Percentiles rank a stretch among this genome's conserved stretches.
phyloP scores from a whole-genome alignment of 2,888 invertebrate species.

The Silvanus unidentatus region DNA sequence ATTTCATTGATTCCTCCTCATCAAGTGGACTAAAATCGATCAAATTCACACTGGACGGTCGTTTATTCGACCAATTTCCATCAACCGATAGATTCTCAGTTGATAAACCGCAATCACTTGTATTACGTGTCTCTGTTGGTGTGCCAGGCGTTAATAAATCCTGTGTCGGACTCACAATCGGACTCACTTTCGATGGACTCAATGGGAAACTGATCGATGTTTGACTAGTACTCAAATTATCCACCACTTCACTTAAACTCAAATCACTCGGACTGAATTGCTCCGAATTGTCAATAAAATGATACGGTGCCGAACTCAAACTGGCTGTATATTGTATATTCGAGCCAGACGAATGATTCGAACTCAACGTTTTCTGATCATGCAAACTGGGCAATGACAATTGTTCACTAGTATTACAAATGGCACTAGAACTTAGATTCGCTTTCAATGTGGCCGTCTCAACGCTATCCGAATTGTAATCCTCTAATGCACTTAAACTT shows the following conservation, averaged over 20 bases:
- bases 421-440: conserved; percentile 33
- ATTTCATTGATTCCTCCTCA: conserved; percentile 13
- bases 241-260: conserved; percentile 39
- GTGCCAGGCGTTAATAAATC: conserved; percentile 24
- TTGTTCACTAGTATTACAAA: conserved; percentile 35
- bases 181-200: conserved; percentile 35
- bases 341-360: conserved; percentile 33
- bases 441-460: conserved; percentile 28
- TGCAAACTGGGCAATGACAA: conserved; percentile 26
- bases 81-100: conserved; percentile 11
- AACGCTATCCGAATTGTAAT: conserved; percentile 20
- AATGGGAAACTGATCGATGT: conserved; percentile 40
- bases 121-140: conserved; percentile 22
- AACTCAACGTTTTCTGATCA: conserved; percentile 28
- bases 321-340: conserved; percentile 36
- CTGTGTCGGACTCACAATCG: conserved; percentile 38
- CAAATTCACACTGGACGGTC: conserved; percentile 32
- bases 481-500: conserved; percentile 40
- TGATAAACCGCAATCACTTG: conserved; percentile 23
- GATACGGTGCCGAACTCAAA: conserved; percentile 31
- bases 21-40: conserved; percentile 37
- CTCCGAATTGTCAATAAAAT: conserved; percentile 32
- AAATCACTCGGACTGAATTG: conserved; percentile 33
- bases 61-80: conserved; percentile 6
- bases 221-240: conserved; percentile 46